Percentiles rank a stretch among this genome's conserved stretches.
Conservation (phyloP, 2,797 vertebrate species). For the Enteromius argenteus region DNA sequence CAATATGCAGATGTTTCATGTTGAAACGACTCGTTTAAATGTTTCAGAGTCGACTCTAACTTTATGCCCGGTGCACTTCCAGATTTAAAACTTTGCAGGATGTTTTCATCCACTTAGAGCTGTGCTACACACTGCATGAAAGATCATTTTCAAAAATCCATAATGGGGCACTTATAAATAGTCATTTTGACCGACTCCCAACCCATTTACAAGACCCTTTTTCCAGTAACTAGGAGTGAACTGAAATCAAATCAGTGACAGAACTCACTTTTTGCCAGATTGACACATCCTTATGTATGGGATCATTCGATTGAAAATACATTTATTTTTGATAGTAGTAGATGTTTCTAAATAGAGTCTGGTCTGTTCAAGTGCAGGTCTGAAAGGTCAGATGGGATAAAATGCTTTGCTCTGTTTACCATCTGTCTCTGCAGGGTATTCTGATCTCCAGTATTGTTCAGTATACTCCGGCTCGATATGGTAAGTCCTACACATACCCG, state of each 20-base stretch:
- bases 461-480: constrained; percentile 76
- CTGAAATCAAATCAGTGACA: background rate
- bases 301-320: background rate
- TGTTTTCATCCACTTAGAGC: too few relatives aligned
- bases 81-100: too few relatives aligned
- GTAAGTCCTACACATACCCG: constrained; percentile 74
- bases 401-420: background rate
- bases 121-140: too few relatives aligned
- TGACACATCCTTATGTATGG: background rate
- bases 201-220: too few relatives aligned
- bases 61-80: too few relatives aligned
- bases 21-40: too few relatives aligned
- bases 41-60: too few relatives aligned
- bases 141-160: too few relatives aligned
- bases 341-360: background rate
- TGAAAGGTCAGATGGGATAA: background rate
- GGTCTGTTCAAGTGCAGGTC: background rate
- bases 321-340: background rate
- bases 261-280: background rate
- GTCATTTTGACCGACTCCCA: too few relatives aligned
- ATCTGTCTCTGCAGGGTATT: constrained; percentile 68
- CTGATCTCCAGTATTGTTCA: constrained; percentile 74
- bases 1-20: too few relatives aligned
- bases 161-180: too few relatives aligned
- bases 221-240: background rate